Evolutionary conservation across 2,113 vertebrate genomes (phyloP).

Genomic region (Mus musculus): DNA sequence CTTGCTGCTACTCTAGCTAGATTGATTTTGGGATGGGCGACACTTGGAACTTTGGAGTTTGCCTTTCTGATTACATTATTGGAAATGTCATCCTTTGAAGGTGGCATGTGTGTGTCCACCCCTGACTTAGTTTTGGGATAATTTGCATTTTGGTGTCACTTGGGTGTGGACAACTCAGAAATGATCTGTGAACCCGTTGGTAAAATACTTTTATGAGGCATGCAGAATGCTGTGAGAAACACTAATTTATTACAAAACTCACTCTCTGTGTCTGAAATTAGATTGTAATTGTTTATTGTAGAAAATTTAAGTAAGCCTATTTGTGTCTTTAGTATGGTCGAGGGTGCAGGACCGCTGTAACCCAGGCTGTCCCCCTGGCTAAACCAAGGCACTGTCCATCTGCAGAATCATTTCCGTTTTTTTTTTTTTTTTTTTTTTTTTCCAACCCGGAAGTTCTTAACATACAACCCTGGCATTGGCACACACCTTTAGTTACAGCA

Average conservation of each 20-base stretch:
- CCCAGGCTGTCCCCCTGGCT: neutral
- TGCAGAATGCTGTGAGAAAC: neutral
- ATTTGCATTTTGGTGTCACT: neutral
- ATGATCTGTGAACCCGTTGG: neutral
- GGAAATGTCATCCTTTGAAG: neutral
- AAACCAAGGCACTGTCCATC: neutral
- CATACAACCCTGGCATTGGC: neutral
- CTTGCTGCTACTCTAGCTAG: neutral
- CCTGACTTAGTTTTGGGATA: neutral
- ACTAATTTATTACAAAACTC: neutral
- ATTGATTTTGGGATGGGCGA: no score
- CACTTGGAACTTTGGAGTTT: neutral
- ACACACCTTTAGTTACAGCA: neutral
- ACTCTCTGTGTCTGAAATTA: neutral
- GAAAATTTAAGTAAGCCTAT: slow-evolving; percentile 3
- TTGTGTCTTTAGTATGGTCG: neutral
- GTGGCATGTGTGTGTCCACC: neutral
- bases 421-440: no score
- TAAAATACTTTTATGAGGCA: neutral
- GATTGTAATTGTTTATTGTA: neutral
- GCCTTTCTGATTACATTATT: neutral
- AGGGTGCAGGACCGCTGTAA: neutral
- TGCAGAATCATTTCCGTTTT: neutral
- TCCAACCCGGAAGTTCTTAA: neutral
- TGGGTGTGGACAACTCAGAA: neutral